Evolutionary conservation across 2,113 vertebrate genomes (phyloP), one percentile per base, ranked within the genome.

Genomic region (Coptodon rendalli): DNA sequence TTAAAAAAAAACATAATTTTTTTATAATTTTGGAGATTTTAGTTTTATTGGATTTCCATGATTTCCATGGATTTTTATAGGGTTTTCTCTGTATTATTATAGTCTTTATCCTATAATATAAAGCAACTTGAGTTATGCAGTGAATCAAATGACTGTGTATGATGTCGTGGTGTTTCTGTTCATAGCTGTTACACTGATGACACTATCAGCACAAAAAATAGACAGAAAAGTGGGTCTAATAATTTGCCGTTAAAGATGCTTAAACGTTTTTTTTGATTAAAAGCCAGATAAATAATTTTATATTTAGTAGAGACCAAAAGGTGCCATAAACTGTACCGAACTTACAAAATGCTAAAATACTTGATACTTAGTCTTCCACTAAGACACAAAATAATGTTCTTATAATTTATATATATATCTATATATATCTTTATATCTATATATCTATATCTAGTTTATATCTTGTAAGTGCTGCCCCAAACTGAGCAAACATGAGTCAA

Each of bases 1-100:
- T 31, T 19, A 10, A 31, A 19, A 76, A 43, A 73, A 17, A 0
- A 0, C 14, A 1, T 2, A 27, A 1, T 48, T 5, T 19, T 53
- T 50, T 31, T 27, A 29, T 43, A 27, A 8, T 29, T 11, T 45
- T 45, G 24, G 73, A 78, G 45, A 13, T 19, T 40, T 56, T 17
- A 78, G 7, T 59, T 81, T 57, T 29, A 81, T 5, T 57, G 34
- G 52, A 81, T 16, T 81, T 81, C 79, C 8, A 57, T 66, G 61
- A 66, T 6, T 0, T 63, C 59, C 4, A 2, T 36, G 59, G 31
- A 63, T 12, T 63, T 36, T 63, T 5, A 36, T n/a, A 7, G 10
- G 34, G 34, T n/a, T 66, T 66, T 38, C 61, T 66, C 61, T 66
- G 34, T 66, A 66, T 38, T 38, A 38, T 38, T 66, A n/a, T 66